These are phyloP conservation scores for Cyclopterus lumpus DNA, from an alignment of 2,797 vertebrate species.

Conservation along the genomic window DNA sequence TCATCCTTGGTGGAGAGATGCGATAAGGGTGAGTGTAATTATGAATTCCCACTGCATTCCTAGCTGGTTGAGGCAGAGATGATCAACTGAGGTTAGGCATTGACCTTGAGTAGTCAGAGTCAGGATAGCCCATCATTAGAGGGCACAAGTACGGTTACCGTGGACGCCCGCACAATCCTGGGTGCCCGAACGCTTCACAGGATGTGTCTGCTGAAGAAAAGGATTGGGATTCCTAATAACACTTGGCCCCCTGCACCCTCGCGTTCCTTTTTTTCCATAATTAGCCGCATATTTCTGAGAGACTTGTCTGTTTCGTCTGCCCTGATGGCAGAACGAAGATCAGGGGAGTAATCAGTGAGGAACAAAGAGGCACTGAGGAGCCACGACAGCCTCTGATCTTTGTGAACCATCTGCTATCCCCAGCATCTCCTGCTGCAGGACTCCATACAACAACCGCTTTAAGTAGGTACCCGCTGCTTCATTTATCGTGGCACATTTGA, in stretches of 20 bases:
- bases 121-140: neutral
- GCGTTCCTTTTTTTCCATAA: slow-evolving; percentile 24
- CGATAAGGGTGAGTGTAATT: neutral
- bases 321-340: slow-evolving; percentile 69
- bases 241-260: slow-evolving; percentile 7
- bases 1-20: slow-evolving; percentile 47
- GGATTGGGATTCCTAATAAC: neutral
- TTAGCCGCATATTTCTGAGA: slow-evolving; percentile 42
- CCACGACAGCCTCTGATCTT: slow-evolving; percentile 52
- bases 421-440: slow-evolving; percentile 51
- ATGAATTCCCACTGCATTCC: neutral
- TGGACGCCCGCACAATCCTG: neutral
- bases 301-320: slow-evolving; percentile 80
- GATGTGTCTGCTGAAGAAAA: neutral
- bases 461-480: neutral
- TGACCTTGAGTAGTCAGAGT: neutral
- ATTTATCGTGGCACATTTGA: slow-evolving; percentile 10
- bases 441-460: slow-evolving; percentile 15
- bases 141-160: too few species aligned
- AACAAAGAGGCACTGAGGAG: slow-evolving; percentile 71
- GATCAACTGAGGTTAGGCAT: neutral
- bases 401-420: slow-evolving; percentile 58
- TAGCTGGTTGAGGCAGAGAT: neutral
- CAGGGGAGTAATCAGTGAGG: slow-evolving; percentile 60
- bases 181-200: neutral